Evolutionary conservation across 2,113 vertebrate species (phyloP), one percentile per base, ranked within the genome.

Genomic region (Cyprinodon variegatus): DNA sequence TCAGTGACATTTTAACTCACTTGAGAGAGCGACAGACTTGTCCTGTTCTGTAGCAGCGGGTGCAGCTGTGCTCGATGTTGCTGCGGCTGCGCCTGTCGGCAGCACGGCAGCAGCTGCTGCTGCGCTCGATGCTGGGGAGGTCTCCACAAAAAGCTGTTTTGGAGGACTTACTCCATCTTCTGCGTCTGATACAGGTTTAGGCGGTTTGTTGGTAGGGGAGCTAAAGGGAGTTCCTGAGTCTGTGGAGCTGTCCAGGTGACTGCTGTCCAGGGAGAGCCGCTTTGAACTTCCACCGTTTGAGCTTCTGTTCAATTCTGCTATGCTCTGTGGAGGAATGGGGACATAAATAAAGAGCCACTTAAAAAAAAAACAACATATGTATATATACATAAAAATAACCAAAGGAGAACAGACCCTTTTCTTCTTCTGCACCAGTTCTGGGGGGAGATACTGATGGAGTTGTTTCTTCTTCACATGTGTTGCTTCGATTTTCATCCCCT

Each of bases 401-500:
- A 7, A 0, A n/a, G 6, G 11, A 77, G 0, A 0, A 41, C 88
- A 70, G 86, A 99, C 98, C 95, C 97, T 97, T 88, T 98, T 99
- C 83, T 95, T 99, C 83, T 94, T 98, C 89, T 99, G 97, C 59
- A 99, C 94, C 29, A 95, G 88, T 79, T 97, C 97, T 79, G 95
- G 92, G 29, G 97, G 97, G 81, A 99, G 94, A 85, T 98, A 99
- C 77, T 97, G 94, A 87, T 96, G 95, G 45, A 99, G 96, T 60
- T 99, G 97, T 63, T 97, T 98, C 89, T 96, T 98, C 86, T 96
- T 98, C 72, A 99, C 96, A 7, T 99, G 96, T 15, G 96, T 96
- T 2, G 96, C 97, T 93, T 99, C 97, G 15, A 99, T 97, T 92
- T 96, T 98, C 98, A 99, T 99, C 7, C 96, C 97, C 1, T 97